Percentiles rank a stretch among this genome's conserved stretches.
Evolutionary conservation across 2,797 vertebrate genomes (phyloP).

Genomic region (Sparidentex hasta): DNA sequence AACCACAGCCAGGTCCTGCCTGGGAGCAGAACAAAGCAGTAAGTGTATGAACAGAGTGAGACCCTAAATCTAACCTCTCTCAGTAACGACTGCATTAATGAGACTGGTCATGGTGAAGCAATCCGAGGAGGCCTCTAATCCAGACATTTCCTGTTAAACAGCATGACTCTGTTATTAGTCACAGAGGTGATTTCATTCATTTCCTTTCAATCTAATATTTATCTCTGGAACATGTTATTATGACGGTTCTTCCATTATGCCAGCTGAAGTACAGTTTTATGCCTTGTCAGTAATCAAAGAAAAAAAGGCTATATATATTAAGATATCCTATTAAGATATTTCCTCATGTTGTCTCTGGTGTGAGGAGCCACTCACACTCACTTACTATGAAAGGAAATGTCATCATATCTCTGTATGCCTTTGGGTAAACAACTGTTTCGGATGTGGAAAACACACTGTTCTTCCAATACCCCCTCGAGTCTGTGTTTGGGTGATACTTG

Average conservation of each 20-base stretch:
- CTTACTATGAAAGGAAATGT: conserved; percentile 52
- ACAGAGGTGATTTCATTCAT: conserved; percentile 12
- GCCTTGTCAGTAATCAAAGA: neutral
- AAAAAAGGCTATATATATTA: neutral
- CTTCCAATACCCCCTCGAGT: conserved; percentile 32
- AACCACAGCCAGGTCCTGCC: conserved; percentile 4
- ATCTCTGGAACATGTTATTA: neutral
- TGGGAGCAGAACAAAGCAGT: conserved; percentile 10
- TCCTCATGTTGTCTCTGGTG: conserved; percentile 17
- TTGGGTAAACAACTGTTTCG: conserved; percentile 11
- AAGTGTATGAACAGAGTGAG: conserved; percentile 24
- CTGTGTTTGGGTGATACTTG: conserved; percentile 24
- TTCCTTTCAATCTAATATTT: conserved; percentile 7
- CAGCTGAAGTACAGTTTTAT: neutral
- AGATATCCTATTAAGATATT: neutral
- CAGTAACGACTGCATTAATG: conserved; percentile 1
- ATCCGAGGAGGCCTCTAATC: conserved; percentile 1
- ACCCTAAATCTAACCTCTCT: conserved; percentile 2
- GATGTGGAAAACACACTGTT: conserved; percentile 56
- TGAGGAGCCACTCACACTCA: conserved; percentile 9
- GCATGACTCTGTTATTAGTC: conserved; percentile 17
- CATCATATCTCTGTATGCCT: conserved; percentile 37
- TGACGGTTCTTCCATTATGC: neutral
- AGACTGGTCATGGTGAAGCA: neutral
- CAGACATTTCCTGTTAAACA: conserved; percentile 17